Evolutionary conservation across 1,140 invertebrate genomes (phyloP).

Genomic region (Thaumetopoea pityocampa): DNA sequence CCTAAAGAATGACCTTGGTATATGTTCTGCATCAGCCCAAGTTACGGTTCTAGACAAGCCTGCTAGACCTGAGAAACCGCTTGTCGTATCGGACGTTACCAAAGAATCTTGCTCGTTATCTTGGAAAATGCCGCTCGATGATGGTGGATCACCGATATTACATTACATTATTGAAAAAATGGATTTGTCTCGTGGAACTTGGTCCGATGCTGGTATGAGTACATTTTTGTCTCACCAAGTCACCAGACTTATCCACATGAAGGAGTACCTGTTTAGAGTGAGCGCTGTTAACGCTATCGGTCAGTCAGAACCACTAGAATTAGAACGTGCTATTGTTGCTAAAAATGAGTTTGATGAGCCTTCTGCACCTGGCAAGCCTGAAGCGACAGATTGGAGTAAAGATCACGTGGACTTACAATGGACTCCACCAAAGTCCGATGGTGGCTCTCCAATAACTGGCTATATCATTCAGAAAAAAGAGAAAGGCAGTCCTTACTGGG

Average conservation of each 20-base stretch:
- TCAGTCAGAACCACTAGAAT: conserved; percentile 93
- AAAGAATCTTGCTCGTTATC: conserved; percentile 92
- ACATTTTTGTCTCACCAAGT: conserved; percentile 90
- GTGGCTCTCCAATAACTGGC: conserved; percentile 93
- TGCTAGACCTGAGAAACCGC: conserved; percentile 88
- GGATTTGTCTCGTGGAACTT: conserved; percentile 95
- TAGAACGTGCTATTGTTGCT: conserved; percentile 91
- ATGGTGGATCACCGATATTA: conserved; percentile 95
- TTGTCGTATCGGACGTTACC: conserved; percentile 90
- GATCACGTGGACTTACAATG: conserved; percentile 95
- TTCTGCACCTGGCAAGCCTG: conserved; percentile 91
- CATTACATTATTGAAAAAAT: conserved; percentile 98
- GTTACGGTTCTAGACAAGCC: conserved; percentile 94
- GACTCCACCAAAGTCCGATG: conserved; percentile 90
- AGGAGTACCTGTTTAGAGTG: conserved; percentile 94
- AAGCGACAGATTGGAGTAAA: conserved; percentile 93
- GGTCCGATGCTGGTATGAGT: conserved; percentile 95
- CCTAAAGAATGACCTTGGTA: conserved; percentile 90
- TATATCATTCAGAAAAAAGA: conserved; percentile 98
- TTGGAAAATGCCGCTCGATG: conserved; percentile 90
- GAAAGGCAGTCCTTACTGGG: conserved; percentile 92
- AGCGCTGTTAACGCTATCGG: conserved; percentile 97
- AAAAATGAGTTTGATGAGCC: conserved; percentile 97
- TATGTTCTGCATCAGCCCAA: conserved; percentile 87
- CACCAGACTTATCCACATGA: conserved; percentile 91